A percentile compares a stretch with the other conserved stretches of the same genome.
phyloP scores from a whole-genome alignment of 2,113 vertebrate genomes.

The Okapia johnstoni region DNA sequence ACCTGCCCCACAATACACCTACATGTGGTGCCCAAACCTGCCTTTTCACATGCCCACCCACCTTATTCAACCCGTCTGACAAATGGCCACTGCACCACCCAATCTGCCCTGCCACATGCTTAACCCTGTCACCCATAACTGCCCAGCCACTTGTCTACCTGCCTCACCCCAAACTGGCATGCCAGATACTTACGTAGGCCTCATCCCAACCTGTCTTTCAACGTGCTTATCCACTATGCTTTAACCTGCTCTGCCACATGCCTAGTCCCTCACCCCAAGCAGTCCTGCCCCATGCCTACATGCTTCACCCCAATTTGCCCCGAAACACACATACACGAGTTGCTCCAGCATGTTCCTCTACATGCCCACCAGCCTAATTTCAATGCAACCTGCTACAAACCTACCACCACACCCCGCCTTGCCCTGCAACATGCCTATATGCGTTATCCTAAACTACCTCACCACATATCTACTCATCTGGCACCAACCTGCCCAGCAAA shows the following conservation, averaged over 20 bases:
- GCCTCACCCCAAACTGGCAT: background rate
- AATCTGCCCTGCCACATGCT: background rate
- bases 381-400: background rate
- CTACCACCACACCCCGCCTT: background rate
- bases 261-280: background rate
- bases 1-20: background rate
- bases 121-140: background rate
- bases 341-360: background rate
- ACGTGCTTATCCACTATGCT: background rate
- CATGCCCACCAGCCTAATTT: background rate
- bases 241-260: background rate
- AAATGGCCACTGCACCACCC: background rate
- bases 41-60: background rate
- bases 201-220: background rate
- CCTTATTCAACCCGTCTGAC: background rate
- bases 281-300: background rate
- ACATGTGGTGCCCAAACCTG: background rate
- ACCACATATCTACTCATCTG: background rate
- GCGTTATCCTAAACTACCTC: background rate
- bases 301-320: background rate
- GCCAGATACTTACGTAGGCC: background rate
- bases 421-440: background rate
- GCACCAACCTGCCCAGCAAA: background rate
- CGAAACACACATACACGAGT: background rate
- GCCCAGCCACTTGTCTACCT: background rate